Evolutionary conservation across 2,888 invertebrate genomes (phyloP).

Genomic region (Pachydiplax longipennis): DNA sequence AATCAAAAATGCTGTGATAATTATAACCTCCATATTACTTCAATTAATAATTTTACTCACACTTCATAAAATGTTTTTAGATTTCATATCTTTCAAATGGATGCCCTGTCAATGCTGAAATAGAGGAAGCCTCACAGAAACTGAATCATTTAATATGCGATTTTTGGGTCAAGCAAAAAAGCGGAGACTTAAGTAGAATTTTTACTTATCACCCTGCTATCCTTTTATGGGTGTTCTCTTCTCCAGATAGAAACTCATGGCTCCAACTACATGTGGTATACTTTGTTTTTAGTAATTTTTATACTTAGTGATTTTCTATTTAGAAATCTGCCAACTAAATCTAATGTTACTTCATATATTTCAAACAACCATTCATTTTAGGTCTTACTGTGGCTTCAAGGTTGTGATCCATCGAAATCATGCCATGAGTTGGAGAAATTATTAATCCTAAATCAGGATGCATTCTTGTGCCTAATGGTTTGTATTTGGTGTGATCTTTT

Average conservation of each 20-base stretch:
- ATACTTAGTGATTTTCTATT: too few species aligned
- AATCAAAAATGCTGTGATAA: too few species aligned
- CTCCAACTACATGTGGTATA: background rate
- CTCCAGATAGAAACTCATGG: background rate
- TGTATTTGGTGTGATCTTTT: background rate
- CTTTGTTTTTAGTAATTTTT: background rate
- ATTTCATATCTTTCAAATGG: conserved; percentile 18
- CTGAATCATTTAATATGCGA: background rate
- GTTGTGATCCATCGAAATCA: background rate
- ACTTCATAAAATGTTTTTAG: background rate
- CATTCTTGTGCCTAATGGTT: background rate
- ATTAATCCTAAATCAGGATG: background rate
- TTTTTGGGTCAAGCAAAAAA: background rate
- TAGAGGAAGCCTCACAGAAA: background rate
- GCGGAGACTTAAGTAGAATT: background rate
- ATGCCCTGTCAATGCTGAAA: background rate
- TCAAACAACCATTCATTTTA: background rate
- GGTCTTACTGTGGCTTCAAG: conserved; percentile 17
- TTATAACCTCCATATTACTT: too few species aligned
- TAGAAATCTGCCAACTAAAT: background rate
- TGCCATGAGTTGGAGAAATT: background rate
- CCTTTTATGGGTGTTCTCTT: conserved; percentile 14
- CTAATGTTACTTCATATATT: background rate
- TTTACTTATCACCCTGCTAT: conserved; percentile 12
- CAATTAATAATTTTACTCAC: too few species aligned